A percentile compares a stretch with the other conserved stretches of the same genome.
phyloP scores from a whole-genome alignment of 1,140 invertebrate genomes.

The Bombyx mandarina region DNA sequence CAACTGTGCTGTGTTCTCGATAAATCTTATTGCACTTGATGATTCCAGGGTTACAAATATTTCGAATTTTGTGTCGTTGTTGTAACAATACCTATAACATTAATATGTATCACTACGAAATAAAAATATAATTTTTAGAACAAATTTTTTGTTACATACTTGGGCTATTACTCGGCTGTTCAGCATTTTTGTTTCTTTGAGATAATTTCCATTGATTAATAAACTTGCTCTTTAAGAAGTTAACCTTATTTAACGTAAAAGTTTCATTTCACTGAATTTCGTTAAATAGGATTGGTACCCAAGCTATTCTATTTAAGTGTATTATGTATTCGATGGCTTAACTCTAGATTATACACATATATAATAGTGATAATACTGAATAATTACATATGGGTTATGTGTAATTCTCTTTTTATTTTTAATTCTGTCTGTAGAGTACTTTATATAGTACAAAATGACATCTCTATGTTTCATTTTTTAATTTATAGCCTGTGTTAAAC shows the following conservation, averaged over 20 bases:
- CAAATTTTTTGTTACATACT: conserved; percentile 18
- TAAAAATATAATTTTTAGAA: neutral
- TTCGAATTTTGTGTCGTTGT: conserved; percentile 20
- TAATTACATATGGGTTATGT: no score
- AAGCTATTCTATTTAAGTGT: no score
- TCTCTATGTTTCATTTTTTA: neutral
- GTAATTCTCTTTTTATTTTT: no score
- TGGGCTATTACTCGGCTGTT: conserved; percentile 19
- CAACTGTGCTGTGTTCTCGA: conserved; percentile 37
- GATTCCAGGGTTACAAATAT: conserved; percentile 31
- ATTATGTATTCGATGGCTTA: no score
- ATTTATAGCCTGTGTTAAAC: neutral
- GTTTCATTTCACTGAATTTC: no score
- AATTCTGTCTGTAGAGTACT: no score
- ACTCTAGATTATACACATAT: no score
- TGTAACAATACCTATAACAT: conserved; percentile 24
- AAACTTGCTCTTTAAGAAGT: no score
- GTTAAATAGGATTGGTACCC: no score
- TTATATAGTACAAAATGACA: neutral
- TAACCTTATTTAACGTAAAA: no score
- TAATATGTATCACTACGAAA: neutral
- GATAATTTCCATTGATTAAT: conserved; percentile 1
- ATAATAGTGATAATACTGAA: no score
- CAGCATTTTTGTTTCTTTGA: conserved; percentile 18
- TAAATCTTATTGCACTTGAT: neutral